Base-by-base conservation (phyloP, 1,140 invertebrate species). In the Drosophila neocordata region DNA sequence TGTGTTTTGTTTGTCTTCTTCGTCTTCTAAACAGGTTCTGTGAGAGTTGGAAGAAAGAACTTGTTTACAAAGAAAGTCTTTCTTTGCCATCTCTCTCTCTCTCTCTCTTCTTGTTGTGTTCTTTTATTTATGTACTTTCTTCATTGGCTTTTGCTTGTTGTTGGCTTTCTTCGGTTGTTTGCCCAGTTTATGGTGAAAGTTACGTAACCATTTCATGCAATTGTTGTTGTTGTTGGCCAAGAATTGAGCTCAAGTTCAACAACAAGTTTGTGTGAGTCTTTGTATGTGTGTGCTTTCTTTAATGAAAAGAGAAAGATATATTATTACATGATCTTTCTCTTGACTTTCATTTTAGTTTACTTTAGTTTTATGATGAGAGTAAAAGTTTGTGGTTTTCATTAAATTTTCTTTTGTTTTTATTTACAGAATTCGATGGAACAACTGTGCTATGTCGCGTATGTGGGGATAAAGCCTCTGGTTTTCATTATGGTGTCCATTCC, bases 401-500 rank as follows among this genome's bases (percentile, higher is more conserved):
- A 41, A 8, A 15, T 48, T 51, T 27, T 18, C 4, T 27, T 27
- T 24, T 37, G 18, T 35, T 64, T 35, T 51, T 56, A 92, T 93
- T 91, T 97, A 22, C 96, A 99, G 98, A 99, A 95, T 99, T 99
- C 92, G 98, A 99, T 93, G 98, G 98, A 24, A 99, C 98, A 53
- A 99, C 98, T 22, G 97, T 99, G 57, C 93, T 99, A 52, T 99
- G 99, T 92, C 95, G 98, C 58, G 98, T 99, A 1, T 99, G 99
- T 92, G 98, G 98, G 34, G 98, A 99, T 92, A 99, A 99, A 93
- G 98, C 98, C 53, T 98, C 97, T 88, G 99, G 98, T 64, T 99
- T 99, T 93, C 99, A 99, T 92, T 99, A 99, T 94, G 99, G 99
- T 55, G 99, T 99, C 71, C 98, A 99, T 93, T 99, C 98, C 74